Evolutionary conservation across 2,113 vertebrate species (phyloP), one percentile per base, ranked within the genome.

Genomic region (Brienomyrus longianalis): DNA sequence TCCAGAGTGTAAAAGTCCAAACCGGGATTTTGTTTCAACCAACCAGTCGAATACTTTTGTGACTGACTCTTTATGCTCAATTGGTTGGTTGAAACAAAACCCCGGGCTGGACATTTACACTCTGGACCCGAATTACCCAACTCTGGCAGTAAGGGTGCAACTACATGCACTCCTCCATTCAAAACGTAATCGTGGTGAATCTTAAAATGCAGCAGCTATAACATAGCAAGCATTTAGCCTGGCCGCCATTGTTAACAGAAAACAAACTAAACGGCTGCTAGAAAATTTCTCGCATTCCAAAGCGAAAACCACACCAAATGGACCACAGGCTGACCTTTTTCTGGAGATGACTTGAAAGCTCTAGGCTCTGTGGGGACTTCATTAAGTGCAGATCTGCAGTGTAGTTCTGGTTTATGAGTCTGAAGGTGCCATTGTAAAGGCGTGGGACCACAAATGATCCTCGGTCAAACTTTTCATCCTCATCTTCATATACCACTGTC

Each of bases 351-450:
- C 1, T 1, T 11, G 91, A 56, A 1, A 95, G 90, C 0, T 7
- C 2, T 87, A 86, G 21, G 50, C 91, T 92, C 88, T 91, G 23
- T 31, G n/a, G 70, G 39, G 92, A 91, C 0, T 89, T 87, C 2
- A 21, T 0, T 15, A 8, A 51, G 59, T 27, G 0, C 2, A 92
- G 87, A 1, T 94, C 91, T 35, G 87, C 88, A 50, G 45, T 91
- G 66, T 93, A 93, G 86, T 19, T 89, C 90, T 59, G 59, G 31
- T 92, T 94, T 35, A 91, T 88, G 87, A 96, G 59, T 23, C 59
- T 89, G 88, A 96, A 95, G 87, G 92, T 95, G 3, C 96, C 96
- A 0, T 88, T 94, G 87, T 95, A 95, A 87, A 54, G 21, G 0
- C 74, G 94, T 23, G 91, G 89, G 62, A 94, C 54, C 23, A 45